phyloP scores from a whole-genome alignment of 2,113 vertebrate genomes.

The Dinomys branickii region DNA sequence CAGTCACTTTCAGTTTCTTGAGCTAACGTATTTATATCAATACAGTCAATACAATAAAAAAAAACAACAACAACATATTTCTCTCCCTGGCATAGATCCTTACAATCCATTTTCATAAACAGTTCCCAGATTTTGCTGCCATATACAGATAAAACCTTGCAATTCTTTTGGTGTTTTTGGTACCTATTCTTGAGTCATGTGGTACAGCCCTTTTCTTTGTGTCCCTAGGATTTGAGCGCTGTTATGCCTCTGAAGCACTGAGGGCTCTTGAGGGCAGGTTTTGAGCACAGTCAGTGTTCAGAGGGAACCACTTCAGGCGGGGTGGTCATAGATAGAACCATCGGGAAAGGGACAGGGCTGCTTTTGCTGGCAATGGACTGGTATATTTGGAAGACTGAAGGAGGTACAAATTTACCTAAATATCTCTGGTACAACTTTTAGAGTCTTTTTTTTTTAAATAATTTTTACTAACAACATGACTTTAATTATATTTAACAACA shows the following conservation, averaged over 20 bases:
- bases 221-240: neutral
- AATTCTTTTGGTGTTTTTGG: neutral
- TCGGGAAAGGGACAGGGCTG: neutral
- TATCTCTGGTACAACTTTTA: neutral
- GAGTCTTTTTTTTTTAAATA: neutral
- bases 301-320: neutral
- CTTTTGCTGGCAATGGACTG: neutral
- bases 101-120: neutral
- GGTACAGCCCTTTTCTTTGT: neutral
- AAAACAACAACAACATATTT: neutral
- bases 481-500: neutral
- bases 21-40: neutral
- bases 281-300: neutral
- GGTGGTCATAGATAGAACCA: neutral
- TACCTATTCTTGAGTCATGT: neutral
- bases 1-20: neutral
- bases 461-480: neutral
- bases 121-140: neutral
- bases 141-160: neutral
- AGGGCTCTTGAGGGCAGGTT: neutral
- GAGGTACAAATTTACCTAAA: neutral
- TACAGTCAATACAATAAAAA: neutral
- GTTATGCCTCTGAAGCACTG: neutral
- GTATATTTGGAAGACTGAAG: neutral
- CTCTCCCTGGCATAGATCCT: neutral